Evolutionary conservation across 1,140 invertebrate genomes (phyloP).

Genomic region (Rhagoletis zephyria): DNA sequence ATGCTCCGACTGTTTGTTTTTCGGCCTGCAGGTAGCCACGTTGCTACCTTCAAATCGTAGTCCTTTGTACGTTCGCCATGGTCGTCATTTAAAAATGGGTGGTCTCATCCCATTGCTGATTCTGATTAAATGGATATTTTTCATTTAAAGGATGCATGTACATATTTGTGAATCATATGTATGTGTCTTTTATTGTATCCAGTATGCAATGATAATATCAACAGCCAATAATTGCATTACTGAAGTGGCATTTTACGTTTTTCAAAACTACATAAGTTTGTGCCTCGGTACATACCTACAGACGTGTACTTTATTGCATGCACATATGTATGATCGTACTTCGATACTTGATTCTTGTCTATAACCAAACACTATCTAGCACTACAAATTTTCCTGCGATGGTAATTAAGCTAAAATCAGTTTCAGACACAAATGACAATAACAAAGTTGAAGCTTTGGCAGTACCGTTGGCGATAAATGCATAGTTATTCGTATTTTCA

Average conservation of each 20-base stretch:
- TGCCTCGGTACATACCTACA: not conserved
- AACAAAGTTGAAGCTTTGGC: not conserved
- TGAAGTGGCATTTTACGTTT: not conserved
- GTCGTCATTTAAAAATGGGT: no score
- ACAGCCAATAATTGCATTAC: constrained; percentile 8
- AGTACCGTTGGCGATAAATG: constrained; percentile 5
- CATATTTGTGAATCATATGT: not conserved
- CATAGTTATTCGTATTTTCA: not conserved
- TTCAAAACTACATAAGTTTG: no score
- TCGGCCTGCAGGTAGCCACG: no score
- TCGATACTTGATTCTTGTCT: no score
- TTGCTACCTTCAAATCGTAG: no score
- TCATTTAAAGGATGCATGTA: no score
- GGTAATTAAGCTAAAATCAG: constrained; percentile 41
- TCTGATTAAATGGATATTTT: no score
- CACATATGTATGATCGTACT: not conserved
- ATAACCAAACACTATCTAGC: no score
- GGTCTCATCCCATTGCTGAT: no score
- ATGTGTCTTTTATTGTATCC: not conserved
- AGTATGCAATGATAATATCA: constrained; percentile 17
- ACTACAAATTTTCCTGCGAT: not conserved
- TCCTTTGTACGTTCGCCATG: no score
- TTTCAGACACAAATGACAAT: constrained; percentile 28
- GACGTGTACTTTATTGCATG: not conserved
- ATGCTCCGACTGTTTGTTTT: no score